Evolutionary conservation across 2,113 vertebrate species (phyloP).

Genomic region (Pionites leucogaster): DNA sequence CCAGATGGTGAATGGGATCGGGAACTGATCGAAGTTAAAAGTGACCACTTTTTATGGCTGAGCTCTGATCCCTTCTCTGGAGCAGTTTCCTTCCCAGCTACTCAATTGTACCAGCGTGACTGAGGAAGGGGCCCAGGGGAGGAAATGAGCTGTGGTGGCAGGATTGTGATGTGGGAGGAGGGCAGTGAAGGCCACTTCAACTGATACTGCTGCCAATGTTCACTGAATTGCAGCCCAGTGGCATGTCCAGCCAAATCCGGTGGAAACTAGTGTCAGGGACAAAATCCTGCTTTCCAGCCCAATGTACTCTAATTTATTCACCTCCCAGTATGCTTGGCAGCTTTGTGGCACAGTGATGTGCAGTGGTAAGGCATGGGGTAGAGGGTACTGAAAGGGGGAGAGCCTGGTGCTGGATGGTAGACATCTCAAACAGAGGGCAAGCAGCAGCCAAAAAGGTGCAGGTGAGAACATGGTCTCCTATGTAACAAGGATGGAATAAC

Average conservation of each 20-base stretch:
- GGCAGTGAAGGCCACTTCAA: constrained; percentile 15
- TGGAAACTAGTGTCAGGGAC: not conserved
- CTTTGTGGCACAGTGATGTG: not conserved
- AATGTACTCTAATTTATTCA: not conserved
- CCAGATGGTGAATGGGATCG: not conserved
- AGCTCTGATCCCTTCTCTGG: not conserved
- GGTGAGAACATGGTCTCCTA: not conserved
- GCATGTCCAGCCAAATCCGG: not conserved
- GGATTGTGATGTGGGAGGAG: not conserved
- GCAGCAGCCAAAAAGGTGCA: not conserved
- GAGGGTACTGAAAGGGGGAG: not conserved
- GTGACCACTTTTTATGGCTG: not conserved
- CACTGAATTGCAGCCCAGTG: not conserved
- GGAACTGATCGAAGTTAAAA: not conserved
- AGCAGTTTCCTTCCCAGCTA: not conserved
- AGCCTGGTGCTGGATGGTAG: not conserved
- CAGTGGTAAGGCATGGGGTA: not conserved
- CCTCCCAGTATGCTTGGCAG: not conserved
- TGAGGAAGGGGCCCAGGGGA: not conserved
- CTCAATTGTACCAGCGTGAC: not conserved
- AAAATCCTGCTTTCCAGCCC: not conserved
- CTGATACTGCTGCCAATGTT: not conserved
- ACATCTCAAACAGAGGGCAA: not conserved
- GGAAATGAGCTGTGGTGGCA: not conserved
- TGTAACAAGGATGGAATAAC: not conserved